Evolutionary conservation across 2,888 invertebrate species (phyloP).

Genomic region (Hyposoter dolosus): DNA sequence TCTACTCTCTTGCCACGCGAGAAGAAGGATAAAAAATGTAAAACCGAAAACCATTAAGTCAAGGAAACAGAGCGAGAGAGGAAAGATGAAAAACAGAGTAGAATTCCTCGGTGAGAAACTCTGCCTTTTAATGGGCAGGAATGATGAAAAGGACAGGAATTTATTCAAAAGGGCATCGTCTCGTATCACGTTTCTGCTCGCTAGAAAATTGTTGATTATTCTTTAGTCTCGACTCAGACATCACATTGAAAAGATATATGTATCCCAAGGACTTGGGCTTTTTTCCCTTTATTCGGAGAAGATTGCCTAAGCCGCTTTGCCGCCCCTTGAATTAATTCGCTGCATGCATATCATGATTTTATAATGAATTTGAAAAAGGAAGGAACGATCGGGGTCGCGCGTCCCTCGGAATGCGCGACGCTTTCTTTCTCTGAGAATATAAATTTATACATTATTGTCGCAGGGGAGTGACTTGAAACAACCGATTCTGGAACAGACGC

Average conservation of each 20-base stretch:
- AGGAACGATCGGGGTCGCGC: constrained; percentile 1
- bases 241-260: constrained; percentile 46
- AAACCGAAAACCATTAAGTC: neutral
- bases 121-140: constrained; percentile 61
- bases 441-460: constrained; percentile 7
- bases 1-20: neutral
- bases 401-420: neutral
- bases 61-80: constrained; percentile 12
- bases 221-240: constrained; percentile 40
- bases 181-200: constrained; percentile 53
- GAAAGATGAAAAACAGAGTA: neutral
- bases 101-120: constrained; percentile 34
- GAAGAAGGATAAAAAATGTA: neutral
- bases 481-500: constrained; percentile 63
- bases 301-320: constrained; percentile 81
- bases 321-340: constrained; percentile 82
- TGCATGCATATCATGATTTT: constrained; percentile 79
- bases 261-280: constrained; percentile 42
- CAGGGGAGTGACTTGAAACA: constrained; percentile 63
- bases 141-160: constrained; percentile 33
- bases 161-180: constrained; percentile 69
- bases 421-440: constrained; percentile 33
- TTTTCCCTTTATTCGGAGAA: constrained; percentile 68
- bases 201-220: constrained; percentile 64
- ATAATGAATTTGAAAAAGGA: constrained; percentile 81